Conservation (phyloP, 2,888 invertebrate genomes). For the Gandaritis pyraliata region DNA sequence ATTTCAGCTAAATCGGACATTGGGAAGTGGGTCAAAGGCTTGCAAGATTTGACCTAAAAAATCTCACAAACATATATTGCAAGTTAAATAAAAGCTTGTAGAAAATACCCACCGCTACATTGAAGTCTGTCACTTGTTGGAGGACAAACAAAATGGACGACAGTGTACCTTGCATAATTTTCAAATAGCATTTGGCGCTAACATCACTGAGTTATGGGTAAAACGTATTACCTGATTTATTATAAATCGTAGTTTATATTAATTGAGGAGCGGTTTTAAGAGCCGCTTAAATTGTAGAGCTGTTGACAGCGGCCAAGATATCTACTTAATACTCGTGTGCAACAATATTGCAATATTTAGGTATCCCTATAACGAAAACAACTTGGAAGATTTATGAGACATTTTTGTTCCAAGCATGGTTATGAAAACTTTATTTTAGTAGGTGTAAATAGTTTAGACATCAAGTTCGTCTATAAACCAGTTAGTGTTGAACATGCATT, state of each 20-base stretch:
- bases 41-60: too few species aligned
- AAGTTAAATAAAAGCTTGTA: too few species aligned
- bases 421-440: too few species aligned
- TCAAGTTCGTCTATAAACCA: background rate
- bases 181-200: slow-evolving; percentile 30
- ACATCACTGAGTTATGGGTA: slow-evolving; percentile 27
- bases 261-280: slow-evolving; percentile 24
- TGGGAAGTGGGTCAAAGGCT: too few species aligned
- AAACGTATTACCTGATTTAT: slow-evolving; percentile 25
- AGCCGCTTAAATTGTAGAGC: slow-evolving; percentile 17
- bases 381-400: too few species aligned
- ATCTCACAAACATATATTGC: too few species aligned
- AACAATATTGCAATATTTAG: slow-evolving; percentile 3
- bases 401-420: too few species aligned
- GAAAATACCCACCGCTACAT: background rate
- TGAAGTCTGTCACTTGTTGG: background rate
- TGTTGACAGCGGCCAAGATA: slow-evolving; percentile 19
- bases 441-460: too few species aligned
- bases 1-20: too few species aligned
- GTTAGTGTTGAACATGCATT: slow-evolving; percentile 3
- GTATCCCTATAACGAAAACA: too few species aligned
- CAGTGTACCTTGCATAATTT: slow-evolving; percentile 36
- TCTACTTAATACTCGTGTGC: background rate
- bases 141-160: slow-evolving; percentile 8
- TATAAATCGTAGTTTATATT: slow-evolving; percentile 21